Evolutionary conservation across 2,888 invertebrate species (phyloP), one percentile per base, ranked within the genome.

Genomic region (Balanococcus diminutus): DNA sequence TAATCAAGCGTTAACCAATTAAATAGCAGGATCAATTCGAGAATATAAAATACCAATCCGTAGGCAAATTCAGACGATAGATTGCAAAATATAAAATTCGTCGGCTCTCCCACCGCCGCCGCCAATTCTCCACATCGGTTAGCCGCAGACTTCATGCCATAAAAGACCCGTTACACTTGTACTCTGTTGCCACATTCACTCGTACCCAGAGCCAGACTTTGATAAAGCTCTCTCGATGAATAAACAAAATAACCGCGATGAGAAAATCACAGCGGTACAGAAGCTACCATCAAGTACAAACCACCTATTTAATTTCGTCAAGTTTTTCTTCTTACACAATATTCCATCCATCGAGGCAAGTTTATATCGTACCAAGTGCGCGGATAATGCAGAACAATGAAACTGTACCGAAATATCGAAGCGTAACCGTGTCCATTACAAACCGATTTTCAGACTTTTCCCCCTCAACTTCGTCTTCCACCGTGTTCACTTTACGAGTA

Each of bases 1-100:
- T 79, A 79, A 79, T 79, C 75, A 19, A 79, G 75, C 75, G 75
- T 79, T 79, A 79, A 79, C 75, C 75, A 79, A 79, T 79, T 79
- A 79, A 79, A 79, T 32, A 8, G 46, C 46, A 46, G 46, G n/a
- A 46, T 46, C 46, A 11, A n/a, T n/a, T n/a, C 9, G 4, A 46
- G n/a, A 5, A n/a, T n/a, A 3, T n/a, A 46, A 46, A n/a, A n/a
- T n/a, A 16, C 1, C 42, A 42, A 42, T 56, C 22, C 56, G 22
- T 56, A 2, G 22, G 56, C 22, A 56, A 56, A 56, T 46, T n/a
- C n/a, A 56, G 22, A 36, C 36, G 5, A 8, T 36, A 36, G 6
- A 56, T 56, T 56, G 56, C 56, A 19, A 56, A 56, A 56, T 51
- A n/a, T 9, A 36, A 36, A 36, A 36, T 36, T 36, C 22, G 0